Percentiles rank a stretch among this genome's conserved stretches.
phyloP scores from a whole-genome alignment of 2,888 invertebrate genomes.

The Drosophila rubida region DNA sequence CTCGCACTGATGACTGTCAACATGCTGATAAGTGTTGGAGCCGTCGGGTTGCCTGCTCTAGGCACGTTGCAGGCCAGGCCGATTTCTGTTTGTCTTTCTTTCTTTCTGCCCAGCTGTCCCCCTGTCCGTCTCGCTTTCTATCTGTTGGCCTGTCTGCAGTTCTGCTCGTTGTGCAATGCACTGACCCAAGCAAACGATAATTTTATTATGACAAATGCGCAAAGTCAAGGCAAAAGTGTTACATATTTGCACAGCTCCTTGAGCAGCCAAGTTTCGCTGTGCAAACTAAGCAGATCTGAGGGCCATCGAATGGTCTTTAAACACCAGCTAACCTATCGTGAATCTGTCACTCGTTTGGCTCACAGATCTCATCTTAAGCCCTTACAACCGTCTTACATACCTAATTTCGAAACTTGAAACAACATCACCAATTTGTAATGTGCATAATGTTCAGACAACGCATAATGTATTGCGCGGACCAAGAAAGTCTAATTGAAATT shows the following conservation, averaged over 20 bases:
- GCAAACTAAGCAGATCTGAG: slow-evolving; percentile 9
- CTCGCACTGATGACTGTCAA: slow-evolving; percentile 53
- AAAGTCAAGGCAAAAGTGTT: slow-evolving; percentile 32
- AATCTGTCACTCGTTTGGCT: slow-evolving; percentile 45
- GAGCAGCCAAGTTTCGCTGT: slow-evolving; percentile 8
- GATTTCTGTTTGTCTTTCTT: slow-evolving; percentile 22
- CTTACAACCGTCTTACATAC: slow-evolving; percentile 52
- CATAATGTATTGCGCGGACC: slow-evolving; percentile 17
- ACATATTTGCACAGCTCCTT: slow-evolving; percentile 19
- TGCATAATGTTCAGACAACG: slow-evolving; percentile 28
- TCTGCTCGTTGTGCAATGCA: slow-evolving; percentile 14
- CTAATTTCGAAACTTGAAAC: neutral
- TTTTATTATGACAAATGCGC: slow-evolving; percentile 73
- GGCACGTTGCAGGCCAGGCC: slow-evolving; percentile 26
- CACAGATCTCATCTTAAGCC: slow-evolving; percentile 7
- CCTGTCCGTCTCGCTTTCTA: neutral
- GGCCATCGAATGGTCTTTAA: slow-evolving; percentile 31
- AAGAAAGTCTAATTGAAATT: slow-evolving; percentile 64
- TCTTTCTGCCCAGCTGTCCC: neutral
- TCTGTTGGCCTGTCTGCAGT: slow-evolving; percentile 13
- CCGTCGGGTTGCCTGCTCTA: slow-evolving; percentile 30
- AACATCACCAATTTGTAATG: slow-evolving; percentile 33
- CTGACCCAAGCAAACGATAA: slow-evolving; percentile 67
- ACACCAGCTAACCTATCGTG: slow-evolving; percentile 7
- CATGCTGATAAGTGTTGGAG: slow-evolving; percentile 63